Base-by-base conservation (phyloP, 2,888 invertebrate species). In the Eutolmus rufibarbis region DNA sequence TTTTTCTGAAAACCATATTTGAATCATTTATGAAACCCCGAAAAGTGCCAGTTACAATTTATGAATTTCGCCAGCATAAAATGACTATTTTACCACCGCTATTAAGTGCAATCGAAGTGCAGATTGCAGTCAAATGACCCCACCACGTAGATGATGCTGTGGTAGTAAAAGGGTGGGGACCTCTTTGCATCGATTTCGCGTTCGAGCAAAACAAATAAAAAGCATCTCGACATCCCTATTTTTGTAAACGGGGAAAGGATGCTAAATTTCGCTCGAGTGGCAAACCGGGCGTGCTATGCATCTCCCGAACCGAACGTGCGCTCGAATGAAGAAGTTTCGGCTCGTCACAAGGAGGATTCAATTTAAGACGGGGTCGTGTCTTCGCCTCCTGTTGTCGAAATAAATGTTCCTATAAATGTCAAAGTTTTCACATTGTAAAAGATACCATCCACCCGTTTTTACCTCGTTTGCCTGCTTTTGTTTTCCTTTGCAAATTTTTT, bases 391-490 rank as follows among this genome's bases (percentile, higher is more conserved):
- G 84, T 66, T 84, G 84, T 84, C 84, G 84, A 43, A 84, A 84
- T 84, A 84, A 84, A 84, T 84, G 84, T 84, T 84, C 66, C 84
- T 23, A 84, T 84, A 84, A 84, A 84, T 84, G 84, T 84, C 84
- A 66, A 84, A 66, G 66, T 84, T 84, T 66, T 84, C 84, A 84
- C 84, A 84, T 84, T 66, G 84, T 84, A 66, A 84, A 84, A 23
- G 74, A 84, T 84, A 66, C 28, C 34, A 74, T 57, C 84, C 84
- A 66, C 84, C 84, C 66, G 57, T 74, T 84, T 51, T 66, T 66
- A 84, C 84, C 66, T 84, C 84, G 74, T 84, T 43, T 40, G 23
- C 23, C 40, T 40, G 23, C 84, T 28, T 37, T 74, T 74, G 37
- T 84, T 84, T 66, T 74, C 57, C 23, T 43, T 84, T 9, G 40